phyloP scores from a whole-genome alignment of 2,797 vertebrate genomes.

The Hippoglossus hippoglossus region DNA sequence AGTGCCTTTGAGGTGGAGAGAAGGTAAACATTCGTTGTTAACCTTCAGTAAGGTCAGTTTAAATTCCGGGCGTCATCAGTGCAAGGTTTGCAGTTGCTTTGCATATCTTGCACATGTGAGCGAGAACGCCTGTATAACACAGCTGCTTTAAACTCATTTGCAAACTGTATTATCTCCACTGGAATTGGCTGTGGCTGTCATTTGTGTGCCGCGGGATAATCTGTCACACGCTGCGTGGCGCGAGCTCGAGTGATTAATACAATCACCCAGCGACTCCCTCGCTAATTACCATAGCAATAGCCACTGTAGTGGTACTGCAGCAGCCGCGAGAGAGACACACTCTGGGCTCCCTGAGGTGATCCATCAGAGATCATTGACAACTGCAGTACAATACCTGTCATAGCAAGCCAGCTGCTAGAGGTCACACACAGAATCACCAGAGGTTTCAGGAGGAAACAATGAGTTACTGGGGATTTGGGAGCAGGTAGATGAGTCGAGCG shows the following conservation, averaged over 20 bases:
- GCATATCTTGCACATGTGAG: not conserved
- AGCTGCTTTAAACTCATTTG: constrained; percentile 17
- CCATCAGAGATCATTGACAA: constrained; percentile 80
- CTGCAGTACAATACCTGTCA: constrained; percentile 49
- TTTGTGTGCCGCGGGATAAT: constrained; percentile 63
- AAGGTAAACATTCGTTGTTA: constrained; percentile 18
- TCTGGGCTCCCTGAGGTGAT: constrained; percentile 71
- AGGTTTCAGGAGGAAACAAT: constrained; percentile 51
- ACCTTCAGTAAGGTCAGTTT: constrained; percentile 43
- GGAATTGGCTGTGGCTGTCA: constrained; percentile 66
- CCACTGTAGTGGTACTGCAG: constrained; percentile 40
- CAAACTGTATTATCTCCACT: constrained; percentile 61
- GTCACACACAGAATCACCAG: constrained; percentile 50
- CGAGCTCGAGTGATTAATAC: constrained; percentile 76
- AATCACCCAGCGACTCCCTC: constrained; percentile 59
- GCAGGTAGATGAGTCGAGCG: constrained; percentile 3
- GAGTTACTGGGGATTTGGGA: constrained; percentile 19
- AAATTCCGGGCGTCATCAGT: constrained; percentile 23
- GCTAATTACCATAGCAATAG: constrained; percentile 71
- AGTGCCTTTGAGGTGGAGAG: constrained; percentile 26
- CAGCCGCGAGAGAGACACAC: constrained; percentile 55
- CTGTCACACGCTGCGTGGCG: constrained; percentile 55
- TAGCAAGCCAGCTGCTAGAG: constrained; percentile 45
- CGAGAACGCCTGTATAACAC: constrained; percentile 19
- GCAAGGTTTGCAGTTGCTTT: constrained; percentile 31